These are phyloP conservation scores for Prorops nasuta DNA, from an alignment of 1,140 invertebrate species.

Conservation along the genomic window DNA sequence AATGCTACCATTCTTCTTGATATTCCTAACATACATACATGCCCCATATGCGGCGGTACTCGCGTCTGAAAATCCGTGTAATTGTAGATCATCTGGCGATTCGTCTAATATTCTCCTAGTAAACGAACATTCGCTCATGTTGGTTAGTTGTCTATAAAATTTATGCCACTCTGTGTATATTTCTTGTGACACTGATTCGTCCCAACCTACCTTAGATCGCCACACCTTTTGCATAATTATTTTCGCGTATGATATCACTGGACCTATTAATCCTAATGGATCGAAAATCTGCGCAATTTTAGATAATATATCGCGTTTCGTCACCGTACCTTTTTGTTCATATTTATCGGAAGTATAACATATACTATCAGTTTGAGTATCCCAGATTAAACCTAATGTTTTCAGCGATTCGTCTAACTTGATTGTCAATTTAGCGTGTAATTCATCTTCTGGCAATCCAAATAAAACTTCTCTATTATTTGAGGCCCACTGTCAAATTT, in stretches of 20 bases:
- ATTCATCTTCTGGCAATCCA: too few species aligned
- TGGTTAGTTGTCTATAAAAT: too few species aligned
- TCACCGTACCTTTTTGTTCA: not conserved
- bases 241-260: not conserved
- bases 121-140: too few species aligned
- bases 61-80: slow-evolving; percentile 31
- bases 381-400: too few species aligned
- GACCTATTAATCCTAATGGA: not conserved
- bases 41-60: too few species aligned
- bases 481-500: too few species aligned
- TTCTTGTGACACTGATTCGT: not conserved
- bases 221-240: not conserved
- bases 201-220: not conserved
- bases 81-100: slow-evolving; percentile 3
- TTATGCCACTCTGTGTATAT: too few species aligned
- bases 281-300: not conserved
- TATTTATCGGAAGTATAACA: not conserved
- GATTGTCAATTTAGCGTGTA: too few species aligned
- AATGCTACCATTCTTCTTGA: slow-evolving; percentile 2
- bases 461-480: too few species aligned
- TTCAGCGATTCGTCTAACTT: too few species aligned
- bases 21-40: slow-evolving; percentile 11
- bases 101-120: too few species aligned
- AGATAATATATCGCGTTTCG: not conserved
- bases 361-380: not conserved